These are phyloP conservation scores for Tokudaia muenninki DNA, from an alignment of 2,797 vertebrate species.

Conservation along the genomic window DNA sequence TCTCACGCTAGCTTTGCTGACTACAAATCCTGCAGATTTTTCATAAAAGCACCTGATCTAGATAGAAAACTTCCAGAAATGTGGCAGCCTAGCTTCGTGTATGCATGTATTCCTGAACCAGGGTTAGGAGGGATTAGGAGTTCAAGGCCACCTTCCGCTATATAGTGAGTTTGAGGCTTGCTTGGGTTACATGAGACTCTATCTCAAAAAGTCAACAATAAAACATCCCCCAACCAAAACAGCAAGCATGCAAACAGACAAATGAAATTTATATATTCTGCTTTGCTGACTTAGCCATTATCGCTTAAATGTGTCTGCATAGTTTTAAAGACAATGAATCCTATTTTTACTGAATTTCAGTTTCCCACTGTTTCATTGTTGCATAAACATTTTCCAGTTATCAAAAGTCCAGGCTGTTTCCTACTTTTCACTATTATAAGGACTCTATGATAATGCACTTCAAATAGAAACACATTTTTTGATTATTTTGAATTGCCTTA, in stretches of 20 bases:
- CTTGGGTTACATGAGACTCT: not conserved
- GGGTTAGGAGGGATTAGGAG: not conserved
- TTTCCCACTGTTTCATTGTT: not conserved
- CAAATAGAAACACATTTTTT: not conserved
- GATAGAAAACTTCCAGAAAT: slow-evolving; percentile 3
- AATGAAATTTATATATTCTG: not conserved
- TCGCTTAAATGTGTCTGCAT: not conserved
- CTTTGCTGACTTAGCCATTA: not conserved
- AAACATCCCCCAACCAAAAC: not conserved
- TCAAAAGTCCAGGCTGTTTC: not conserved
- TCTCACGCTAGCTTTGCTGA: not conserved
- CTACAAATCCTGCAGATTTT: not conserved
- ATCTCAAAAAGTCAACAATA: not conserved
- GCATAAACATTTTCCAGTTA: not conserved
- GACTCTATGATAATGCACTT: not conserved
- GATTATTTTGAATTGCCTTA: slow-evolving; percentile 25
- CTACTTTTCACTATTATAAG: not conserved
- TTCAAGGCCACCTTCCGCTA: not conserved
- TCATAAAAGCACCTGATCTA: not conserved
- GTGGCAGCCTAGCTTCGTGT: too few species aligned
- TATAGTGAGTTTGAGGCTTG: too few species aligned
- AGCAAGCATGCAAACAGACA: not conserved
- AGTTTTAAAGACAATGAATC: not conserved
- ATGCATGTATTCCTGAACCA: not conserved
- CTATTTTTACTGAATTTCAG: slow-evolving; percentile 10